A percentile compares a stretch with the other conserved stretches of the same genome.
Evolutionary conservation across 2,888 invertebrate species (phyloP).

Genomic region (Tridacna gigas): DNA sequence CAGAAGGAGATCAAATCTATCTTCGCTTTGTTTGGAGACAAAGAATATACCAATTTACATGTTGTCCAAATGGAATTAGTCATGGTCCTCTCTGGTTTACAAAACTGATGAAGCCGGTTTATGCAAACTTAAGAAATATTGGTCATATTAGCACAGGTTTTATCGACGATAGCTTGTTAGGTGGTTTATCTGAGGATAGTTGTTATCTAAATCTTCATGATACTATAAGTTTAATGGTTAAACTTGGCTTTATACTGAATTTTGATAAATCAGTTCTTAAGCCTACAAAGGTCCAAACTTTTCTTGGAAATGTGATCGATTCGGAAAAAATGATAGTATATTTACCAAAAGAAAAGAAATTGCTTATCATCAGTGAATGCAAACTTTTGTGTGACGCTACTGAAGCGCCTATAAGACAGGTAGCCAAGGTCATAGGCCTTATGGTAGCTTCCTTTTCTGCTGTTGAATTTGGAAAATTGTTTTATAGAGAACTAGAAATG

Average conservation of each 20-base stretch:
- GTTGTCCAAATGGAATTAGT: not conserved
- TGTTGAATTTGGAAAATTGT: slow-evolving; percentile 23
- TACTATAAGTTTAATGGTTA: not conserved
- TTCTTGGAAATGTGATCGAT: not conserved
- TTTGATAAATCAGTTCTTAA: not conserved
- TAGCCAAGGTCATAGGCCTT: slow-evolving; percentile 19
- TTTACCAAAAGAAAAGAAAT: not conserved
- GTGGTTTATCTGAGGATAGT: not conserved
- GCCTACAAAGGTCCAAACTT: not conserved
- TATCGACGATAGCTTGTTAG: not conserved
- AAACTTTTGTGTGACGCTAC: not conserved
- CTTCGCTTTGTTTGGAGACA: not conserved
- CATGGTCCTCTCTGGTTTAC: not conserved
- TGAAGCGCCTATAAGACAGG: slow-evolving; percentile 7
- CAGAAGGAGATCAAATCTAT: not conserved
- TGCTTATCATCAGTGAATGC: not conserved
- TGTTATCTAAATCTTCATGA: not conserved
- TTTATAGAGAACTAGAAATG: not conserved
- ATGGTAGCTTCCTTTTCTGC: slow-evolving; percentile 20
- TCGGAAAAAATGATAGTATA: not conserved
- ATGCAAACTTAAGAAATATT: not conserved
- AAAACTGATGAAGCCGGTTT: too few species aligned
- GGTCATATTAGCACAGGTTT: not conserved
- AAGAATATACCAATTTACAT: not conserved
- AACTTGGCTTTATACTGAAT: not conserved